Conservation (phyloP, 2,888 invertebrate genomes). For the Sceliomorpha sp. region DNA sequence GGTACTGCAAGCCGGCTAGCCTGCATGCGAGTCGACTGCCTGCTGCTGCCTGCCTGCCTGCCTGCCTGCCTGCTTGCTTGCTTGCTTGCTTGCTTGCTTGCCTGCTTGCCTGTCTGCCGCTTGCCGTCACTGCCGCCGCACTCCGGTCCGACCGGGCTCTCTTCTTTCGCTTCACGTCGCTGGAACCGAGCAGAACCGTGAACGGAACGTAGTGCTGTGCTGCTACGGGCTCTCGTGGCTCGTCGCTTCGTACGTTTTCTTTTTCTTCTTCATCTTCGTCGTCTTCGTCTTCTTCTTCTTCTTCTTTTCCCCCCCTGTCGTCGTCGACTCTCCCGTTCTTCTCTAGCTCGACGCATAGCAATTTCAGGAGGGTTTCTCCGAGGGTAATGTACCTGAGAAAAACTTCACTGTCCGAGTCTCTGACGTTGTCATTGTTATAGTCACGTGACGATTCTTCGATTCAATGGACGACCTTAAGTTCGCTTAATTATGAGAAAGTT, state of each 20-base stretch:
- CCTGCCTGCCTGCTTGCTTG: conserved; percentile 9
- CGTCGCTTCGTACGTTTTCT: conserved; percentile 6
- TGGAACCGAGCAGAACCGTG: conserved; percentile 10
- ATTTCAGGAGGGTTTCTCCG: no score
- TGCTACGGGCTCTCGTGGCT: conserved; percentile 1
- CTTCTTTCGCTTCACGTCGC: conserved; percentile 5
- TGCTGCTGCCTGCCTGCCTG: not conserved
- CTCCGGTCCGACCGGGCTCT: not conserved
- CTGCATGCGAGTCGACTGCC: conserved; percentile 11
- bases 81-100: not conserved
- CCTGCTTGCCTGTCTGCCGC: conserved; percentile 6
- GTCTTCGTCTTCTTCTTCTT: no score
- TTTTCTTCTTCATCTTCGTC: no score
- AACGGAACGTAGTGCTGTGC: conserved; percentile 10
- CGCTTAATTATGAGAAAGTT: no score
- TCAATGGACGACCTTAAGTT: no score
- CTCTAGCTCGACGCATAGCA: no score
- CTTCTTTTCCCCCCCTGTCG: no score
- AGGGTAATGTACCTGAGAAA: no score
- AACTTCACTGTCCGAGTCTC: no score
- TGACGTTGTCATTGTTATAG: no score
- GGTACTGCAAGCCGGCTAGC: conserved; percentile 5
- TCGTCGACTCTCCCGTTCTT: no score
- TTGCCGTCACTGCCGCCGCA: not conserved
- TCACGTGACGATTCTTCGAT: no score